phyloP scores from a whole-genome alignment of 1,140 invertebrate genomes.

The Diorhabda elongata region DNA sequence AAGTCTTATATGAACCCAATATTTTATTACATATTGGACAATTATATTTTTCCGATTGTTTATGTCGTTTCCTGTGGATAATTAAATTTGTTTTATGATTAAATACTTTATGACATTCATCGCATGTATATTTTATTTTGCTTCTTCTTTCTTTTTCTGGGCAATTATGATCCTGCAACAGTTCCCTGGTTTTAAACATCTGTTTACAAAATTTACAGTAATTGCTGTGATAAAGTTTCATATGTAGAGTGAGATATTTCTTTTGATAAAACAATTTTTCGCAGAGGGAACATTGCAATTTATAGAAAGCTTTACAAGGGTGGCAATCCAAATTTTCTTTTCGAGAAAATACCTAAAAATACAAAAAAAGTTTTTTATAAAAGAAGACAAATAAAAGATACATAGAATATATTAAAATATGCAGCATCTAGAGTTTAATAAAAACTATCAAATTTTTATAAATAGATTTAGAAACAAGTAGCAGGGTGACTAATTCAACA shows the following conservation, averaged over 20 bases:
- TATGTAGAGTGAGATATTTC: slow-evolving; percentile 43
- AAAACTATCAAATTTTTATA: too few relatives aligned
- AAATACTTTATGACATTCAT: slow-evolving; percentile 42
- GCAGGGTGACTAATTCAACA: too few relatives aligned
- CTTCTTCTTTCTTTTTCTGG: slow-evolving; percentile 18
- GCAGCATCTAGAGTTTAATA: too few relatives aligned
- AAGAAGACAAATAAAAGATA: too few relatives aligned
- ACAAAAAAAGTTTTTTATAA: slow-evolving; percentile 5
- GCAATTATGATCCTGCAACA: slow-evolving; percentile 34
- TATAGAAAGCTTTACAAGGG: slow-evolving; percentile 31
- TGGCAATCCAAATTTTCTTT: slow-evolving; percentile 44
- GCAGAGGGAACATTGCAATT: slow-evolving; percentile 37
- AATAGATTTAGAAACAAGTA: too few relatives aligned
- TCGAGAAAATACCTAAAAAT: slow-evolving; percentile 42
- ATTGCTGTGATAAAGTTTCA: slow-evolving; percentile 32
- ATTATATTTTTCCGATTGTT: slow-evolving; percentile 27
- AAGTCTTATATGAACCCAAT: slow-evolving; percentile 29
- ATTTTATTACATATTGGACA: slow-evolving; percentile 39
- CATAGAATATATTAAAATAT: too few relatives aligned
- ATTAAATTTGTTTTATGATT: slow-evolving; percentile 31
- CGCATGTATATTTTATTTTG: slow-evolving; percentile 33
- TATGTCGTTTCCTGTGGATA: slow-evolving; percentile 39
- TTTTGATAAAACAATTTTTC: slow-evolving; percentile 35
- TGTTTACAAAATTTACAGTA: slow-evolving; percentile 34
- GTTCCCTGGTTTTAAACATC: slow-evolving; percentile 27